phyloP scores from a whole-genome alignment of 2,888 invertebrate genomes.

The Tyria jacobaeae region DNA sequence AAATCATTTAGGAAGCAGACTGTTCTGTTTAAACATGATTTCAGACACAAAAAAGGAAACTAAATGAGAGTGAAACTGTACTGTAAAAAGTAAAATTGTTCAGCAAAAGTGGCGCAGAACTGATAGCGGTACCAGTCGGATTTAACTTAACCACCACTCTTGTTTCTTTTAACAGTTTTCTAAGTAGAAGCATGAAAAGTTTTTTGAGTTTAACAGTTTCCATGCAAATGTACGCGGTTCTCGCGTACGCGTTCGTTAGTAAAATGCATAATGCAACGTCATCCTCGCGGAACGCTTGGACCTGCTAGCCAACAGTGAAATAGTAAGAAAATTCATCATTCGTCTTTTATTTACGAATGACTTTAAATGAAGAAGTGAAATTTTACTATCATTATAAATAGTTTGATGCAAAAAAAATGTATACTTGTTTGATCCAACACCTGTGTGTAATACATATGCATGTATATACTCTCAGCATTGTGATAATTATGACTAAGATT shows the following conservation, averaged over 20 bases:
- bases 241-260: slow-evolving; percentile 78
- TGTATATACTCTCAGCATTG: too few relatives aligned
- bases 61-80: slow-evolving; percentile 1
- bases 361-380: slow-evolving; percentile 35
- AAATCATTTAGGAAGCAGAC: not conserved
- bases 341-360: slow-evolving; percentile 37
- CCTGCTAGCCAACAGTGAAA: slow-evolving; percentile 65
- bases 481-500: too few relatives aligned
- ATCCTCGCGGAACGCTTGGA: slow-evolving; percentile 53
- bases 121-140: slow-evolving; percentile 21
- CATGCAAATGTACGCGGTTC: slow-evolving; percentile 71
- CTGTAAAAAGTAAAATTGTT: slow-evolving; percentile 26
- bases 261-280: slow-evolving; percentile 82
- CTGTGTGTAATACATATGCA: too few relatives aligned
- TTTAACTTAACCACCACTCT: slow-evolving; percentile 24
- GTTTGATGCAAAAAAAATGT: too few relatives aligned
- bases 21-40: not conserved
- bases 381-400: too few relatives aligned
- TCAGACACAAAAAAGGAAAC: not conserved
- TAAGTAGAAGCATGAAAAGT: slow-evolving; percentile 58
- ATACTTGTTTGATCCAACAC: too few relatives aligned
- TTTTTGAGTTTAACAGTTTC: slow-evolving; percentile 67
- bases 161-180: slow-evolving; percentile 51
- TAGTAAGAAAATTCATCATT: slow-evolving; percentile 60
- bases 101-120: slow-evolving; percentile 17